Base-by-base conservation (phyloP, 2,888 invertebrate species). In the Asteroscopus sphinx region DNA sequence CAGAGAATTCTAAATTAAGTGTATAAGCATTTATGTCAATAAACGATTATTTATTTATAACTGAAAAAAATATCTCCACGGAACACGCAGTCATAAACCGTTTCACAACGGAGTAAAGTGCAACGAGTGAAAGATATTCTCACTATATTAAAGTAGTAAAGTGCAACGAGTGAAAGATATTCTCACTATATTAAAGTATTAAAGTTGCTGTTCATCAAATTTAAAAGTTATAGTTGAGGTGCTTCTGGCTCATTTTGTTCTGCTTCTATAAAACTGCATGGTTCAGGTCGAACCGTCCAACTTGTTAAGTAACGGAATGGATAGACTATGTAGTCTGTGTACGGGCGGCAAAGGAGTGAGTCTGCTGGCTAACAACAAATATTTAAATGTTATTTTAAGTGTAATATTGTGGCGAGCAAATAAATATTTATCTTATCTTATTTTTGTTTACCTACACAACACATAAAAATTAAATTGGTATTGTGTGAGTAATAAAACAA, bases 181-280 rank as follows among this genome's bases (percentile, higher is more conserved):
- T 76, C 76, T 77, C 68, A 68, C 73, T 72, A 76, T 80, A 75
- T 75, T 65, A 82, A 76, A 83, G 67, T 77, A 78, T 74, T 73
- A 78, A 82, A 80, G 78, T 80, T 68, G 73, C 70, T 76, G 81
- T 83, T 85, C 81, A 85, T 86, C 83, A 88, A 82, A 85, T 85
- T 83, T 80, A 70, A 21, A 87, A 87, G 79, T 86, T 84, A 79
- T 76, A 76, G 77, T 52, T 55, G 56, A 70, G 54, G 67, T 65
- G 69, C 70, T 75, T 63, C 68, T 45, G 60, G 51, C 49, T 73
- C 62, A 67, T 76, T 76, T 74, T 76, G 66, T 76, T 73, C 51
- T 55, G 48, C 55, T 57, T 66, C 28, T 72, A 80, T 82, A 83
- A 86, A 84, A 81, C 73, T 76, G 80, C 69, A 79, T 69, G 70